phyloP scores from a whole-genome alignment of 2,888 invertebrate species.

The Volucella bombylans region DNA sequence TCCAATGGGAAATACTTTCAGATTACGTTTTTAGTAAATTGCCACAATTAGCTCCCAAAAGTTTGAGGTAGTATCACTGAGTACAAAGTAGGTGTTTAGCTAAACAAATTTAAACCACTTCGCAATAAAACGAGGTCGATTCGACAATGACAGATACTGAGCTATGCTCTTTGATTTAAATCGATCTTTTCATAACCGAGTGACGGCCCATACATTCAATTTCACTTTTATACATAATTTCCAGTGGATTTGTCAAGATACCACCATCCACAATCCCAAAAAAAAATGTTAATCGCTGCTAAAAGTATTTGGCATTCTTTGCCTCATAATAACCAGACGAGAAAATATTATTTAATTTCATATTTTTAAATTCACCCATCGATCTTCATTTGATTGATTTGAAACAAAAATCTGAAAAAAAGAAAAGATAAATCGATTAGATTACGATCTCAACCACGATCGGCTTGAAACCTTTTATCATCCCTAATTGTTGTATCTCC shows the following conservation, averaged over 20 bases:
- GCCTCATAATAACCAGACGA: conserved; percentile 3
- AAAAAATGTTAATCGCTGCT: conserved; percentile 53
- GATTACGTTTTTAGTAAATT: no score
- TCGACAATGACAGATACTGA: no score
- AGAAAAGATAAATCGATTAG: conserved; percentile 48
- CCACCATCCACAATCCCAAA: conserved; percentile 13
- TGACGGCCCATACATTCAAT: no score
- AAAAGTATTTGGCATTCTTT: conserved; percentile 51
- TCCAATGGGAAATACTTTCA: no score
- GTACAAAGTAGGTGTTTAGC: no score
- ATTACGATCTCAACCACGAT: conserved; percentile 49
- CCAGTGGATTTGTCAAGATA: conserved; percentile 20
- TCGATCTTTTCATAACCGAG: no score
- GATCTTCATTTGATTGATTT: conserved; percentile 66
- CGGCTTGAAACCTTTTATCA: conserved; percentile 68
- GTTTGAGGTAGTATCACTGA: no score
- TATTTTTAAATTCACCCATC: conserved; percentile 37
- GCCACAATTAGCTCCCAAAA: no score
- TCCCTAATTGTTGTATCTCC: conserved; percentile 62
- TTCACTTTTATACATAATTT: conserved; percentile 13
- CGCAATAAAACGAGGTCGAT: no score
- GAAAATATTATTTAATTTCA: not conserved
- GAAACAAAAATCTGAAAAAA: not conserved
- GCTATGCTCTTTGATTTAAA: no score
- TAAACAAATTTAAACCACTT: no score